A percentile compares a stretch with the other conserved stretches of the same genome.
Conservation (phyloP, 2,888 invertebrate species). For the Phortica okadai region DNA sequence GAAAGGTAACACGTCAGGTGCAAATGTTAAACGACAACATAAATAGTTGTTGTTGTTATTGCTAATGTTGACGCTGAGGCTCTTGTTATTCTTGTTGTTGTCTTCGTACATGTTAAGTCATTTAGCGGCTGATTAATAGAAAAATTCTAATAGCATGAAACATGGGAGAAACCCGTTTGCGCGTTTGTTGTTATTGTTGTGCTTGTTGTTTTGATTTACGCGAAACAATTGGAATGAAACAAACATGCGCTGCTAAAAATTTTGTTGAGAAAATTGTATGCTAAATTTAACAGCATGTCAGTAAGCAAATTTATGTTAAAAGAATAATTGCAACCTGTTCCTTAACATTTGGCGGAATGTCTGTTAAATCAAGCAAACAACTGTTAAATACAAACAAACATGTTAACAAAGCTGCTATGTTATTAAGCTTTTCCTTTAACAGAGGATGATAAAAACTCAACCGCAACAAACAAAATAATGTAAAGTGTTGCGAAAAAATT, state of each 20-base stretch:
- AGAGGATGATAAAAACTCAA: neutral
- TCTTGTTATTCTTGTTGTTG: neutral
- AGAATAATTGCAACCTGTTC: no score
- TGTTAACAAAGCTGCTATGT: neutral
- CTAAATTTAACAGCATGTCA: no score
- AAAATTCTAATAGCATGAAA: constrained; percentile 12
- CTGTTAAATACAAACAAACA: no score
- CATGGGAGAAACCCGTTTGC: neutral
- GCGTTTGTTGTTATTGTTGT: neutral
- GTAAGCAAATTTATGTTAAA: no score
- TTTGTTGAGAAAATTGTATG: no score
- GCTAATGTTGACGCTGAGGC: neutral
- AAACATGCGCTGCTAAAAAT: neutral
- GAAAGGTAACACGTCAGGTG: no score
- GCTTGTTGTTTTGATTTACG: neutral
- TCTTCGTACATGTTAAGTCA: neutral
- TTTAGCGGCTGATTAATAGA: neutral
- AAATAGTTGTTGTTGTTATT: neutral
- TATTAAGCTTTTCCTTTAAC: neutral
- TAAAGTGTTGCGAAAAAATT: no score
- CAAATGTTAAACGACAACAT: neutral
- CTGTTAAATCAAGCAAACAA: no score
- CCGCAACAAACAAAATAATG: neutral
- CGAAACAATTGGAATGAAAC: neutral
- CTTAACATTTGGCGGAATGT: no score